Evolutionary conservation across 2,888 invertebrate species (phyloP), one percentile per base, ranked within the genome.

Genomic region (Deladenus siricidicola): DNA sequence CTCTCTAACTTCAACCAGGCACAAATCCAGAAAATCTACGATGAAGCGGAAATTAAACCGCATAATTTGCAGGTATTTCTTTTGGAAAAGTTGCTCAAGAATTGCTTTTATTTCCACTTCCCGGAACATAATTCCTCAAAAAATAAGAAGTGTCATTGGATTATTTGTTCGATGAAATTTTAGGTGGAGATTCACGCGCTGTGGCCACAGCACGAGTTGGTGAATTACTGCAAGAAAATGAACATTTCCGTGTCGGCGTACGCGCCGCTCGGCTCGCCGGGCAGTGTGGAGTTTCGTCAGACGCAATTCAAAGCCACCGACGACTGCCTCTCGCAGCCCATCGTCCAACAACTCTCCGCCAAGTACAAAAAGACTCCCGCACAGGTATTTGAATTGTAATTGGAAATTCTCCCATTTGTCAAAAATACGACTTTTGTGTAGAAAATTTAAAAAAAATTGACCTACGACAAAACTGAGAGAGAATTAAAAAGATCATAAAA

Each of bases 1-100:
- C 79, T 91, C 3, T 91, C 90, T 0, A 91, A 91, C 79, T 86
- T 89, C 78, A 89, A 87, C 79, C 82, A 81, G 30, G 82, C 83
- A 24, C 91, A 91, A 81, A 83, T 90, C 60, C 81, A 83, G 56
- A 83, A 86, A 57, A 80, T 90, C 23, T 42, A 66, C 34, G 67
- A 69, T 55, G 48, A 56, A 6, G 73, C 71, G 50, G 60, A 63
- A 34, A 64, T 72, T 14, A 73, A 72, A 24, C 65, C 73, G 21
- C 74, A 66, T 44, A 68, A 64, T 48, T 28, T 58, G 42, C 66
- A 65, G 50, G 60, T 26, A 42, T 14, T 10, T 2, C 17, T 24
- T 50, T 2, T n/a, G 1, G 3, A 1, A 43, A 43, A 3, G n/a
- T 21, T 43, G n/a, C 43, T n/a, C n/a, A n/a, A n/a, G n/a, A n/a